Evolutionary conservation across 2,113 vertebrate genomes (phyloP), one percentile per base, ranked within the genome.

Genomic region (Zeus faber): DNA sequence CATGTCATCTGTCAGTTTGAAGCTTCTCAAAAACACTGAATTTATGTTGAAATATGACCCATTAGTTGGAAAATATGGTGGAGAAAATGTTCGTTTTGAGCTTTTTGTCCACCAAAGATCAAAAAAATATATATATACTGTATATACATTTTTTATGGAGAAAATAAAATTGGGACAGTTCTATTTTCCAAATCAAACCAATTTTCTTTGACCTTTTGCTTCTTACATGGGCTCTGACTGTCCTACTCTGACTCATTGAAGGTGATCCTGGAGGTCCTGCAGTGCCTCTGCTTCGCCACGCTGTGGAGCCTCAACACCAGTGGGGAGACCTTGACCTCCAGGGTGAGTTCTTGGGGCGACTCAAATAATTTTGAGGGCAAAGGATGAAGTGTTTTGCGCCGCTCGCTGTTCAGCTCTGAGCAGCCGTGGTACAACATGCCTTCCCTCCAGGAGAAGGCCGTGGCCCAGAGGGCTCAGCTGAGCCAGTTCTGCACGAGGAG

Each of bases 251-350:
- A 62, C 8, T n/a, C n/a, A n/a, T n/a, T 48, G 23, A 51, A 97
- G 94, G 68, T 93, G 41, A 74, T 91, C 37, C 70, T 87, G 58
- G 91, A 93, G 40, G 86, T 87, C 48, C 81, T 97, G 62, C 89
- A 88, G 64, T 94, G 92, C 72, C 76, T 83, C 1, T 91, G 87
- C 65, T 93, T 85, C 81, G 85, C 83, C 68, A 58, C 93, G 51
- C 72, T 97, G 35, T 96, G 94, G 94, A 90, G 91, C 7, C 83
- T 95, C 49, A 79, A 74, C 77, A 85, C 62, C 2, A 87, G 88
- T 16, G 65, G 69, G 0, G 89, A 92, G 54, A 76, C 65, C 2
- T 26, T 77, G 1, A 81, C 83, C 62, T 79, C 87, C 67, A 91
- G 91, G 85, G 94, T 95, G 80, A 77, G 88, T 71, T 2, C 17